Evolutionary conservation across 2,113 vertebrate species (phyloP), one percentile per base, ranked within the genome.

Genomic region (Poeciliopsis prolifica): DNA sequence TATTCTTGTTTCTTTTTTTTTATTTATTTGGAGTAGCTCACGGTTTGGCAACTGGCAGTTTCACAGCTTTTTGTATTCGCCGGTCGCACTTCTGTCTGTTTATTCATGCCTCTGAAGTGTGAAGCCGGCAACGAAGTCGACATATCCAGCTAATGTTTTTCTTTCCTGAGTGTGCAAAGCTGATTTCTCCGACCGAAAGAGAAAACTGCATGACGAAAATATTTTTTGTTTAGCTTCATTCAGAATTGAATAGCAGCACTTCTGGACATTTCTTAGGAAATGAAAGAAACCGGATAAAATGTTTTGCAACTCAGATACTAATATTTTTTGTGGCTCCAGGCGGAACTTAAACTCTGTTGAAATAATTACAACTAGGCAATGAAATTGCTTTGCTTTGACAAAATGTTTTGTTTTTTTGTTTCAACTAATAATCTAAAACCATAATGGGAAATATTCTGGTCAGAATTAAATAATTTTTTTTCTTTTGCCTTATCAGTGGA

Each of bases 31-130:
- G 22, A 76, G 29, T 58, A 69, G 37, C 37, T 15, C 3, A 0
- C 29, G 5, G 17, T 66, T 79, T 30, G 33, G 9, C 1, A 22
- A 8, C 66, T 44, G 22, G 54, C 70, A 68, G 54, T 68, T 86
- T 87, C n/a, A 70, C 70, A 42, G n/a, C 22, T 68, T 86, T 74
- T 70, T 61, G 65, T 82, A 63, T 84, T 79, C 72, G 68, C 75
- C 61, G 75, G 68, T 68, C 70, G 4, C 30, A 79, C 40, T 80
- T 60, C 40, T 51, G 78, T 61, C 60, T 80, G 68, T 81, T 84
- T 65, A 61, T 76, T 51, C 26, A n/a, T 73, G 67, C 70, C 28
- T 65, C 44, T 75, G 58, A 74, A 65, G 81, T 77, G 80, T 68
- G 72, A 70, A 37, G 68, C 72, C 70, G 74, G 14, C 61, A 37